Evolutionary conservation across 2,113 vertebrate genomes (phyloP), one percentile per base, ranked within the genome.

Genomic region (Xenopus tropicalis): DNA sequence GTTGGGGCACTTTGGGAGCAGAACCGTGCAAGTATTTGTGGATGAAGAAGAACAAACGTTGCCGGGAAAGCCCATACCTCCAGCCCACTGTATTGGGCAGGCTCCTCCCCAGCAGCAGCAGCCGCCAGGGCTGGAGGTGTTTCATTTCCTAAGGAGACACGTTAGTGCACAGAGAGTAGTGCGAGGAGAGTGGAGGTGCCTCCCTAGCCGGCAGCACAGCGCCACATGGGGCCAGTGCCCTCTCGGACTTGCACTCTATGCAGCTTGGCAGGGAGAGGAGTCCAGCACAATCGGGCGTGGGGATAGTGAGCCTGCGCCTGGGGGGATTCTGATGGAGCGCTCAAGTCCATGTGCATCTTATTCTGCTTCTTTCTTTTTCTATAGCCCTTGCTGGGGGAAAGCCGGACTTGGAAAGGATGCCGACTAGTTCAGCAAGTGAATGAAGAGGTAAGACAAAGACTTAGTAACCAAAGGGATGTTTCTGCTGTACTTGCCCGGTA

Each of bases 301-400:
- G 14, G 63, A 1, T 3, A 0, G 9, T 54, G 22, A 61, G 20
- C 20, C 23, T 21, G 24, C n/a, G 29, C 29, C 29, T 37, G 29
- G 29, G 29, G 29, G 29, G 10, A n/a, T 62, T 52, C 46, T 71
- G 51, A 66, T 43, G 52, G 48, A 66, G 44, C 58, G 17, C 11
- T 57, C 51, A 2, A n/a, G 17, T 23, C 14, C 21, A 6, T 11
- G 1, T 77, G 67, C 43, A 1, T 67, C 83, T 82, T 64, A 52
- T n/a, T 54, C 69, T 37, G 66, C 66, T 85, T 51, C 25, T 68
- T 21, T 66, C 64, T 44, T 83, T 80, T 85, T 73, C 77, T 83
- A 83, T 84, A 98, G 97, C 94, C 91, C 79, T 85, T 98, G 89
- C 86, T 82, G 86, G 90, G 90, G 79, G 88, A 89, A 80, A 85